These are phyloP conservation scores for Herpailurus yagouaroundi DNA, from an alignment of 2,113 vertebrate genomes.

Conservation along the genomic window DNA sequence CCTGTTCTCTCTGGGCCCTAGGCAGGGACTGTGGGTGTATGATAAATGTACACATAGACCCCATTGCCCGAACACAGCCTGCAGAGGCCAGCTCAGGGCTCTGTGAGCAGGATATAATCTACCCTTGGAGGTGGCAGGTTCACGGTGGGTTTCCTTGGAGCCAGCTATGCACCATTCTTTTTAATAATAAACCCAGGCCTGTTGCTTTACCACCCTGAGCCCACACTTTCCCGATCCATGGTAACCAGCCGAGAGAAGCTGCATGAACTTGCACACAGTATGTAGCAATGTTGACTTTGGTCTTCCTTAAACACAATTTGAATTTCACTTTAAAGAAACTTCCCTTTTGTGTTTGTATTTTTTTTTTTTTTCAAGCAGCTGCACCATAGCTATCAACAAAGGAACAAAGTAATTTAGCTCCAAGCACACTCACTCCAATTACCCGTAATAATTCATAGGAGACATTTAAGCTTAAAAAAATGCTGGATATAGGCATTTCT, in stretches of 20 bases:
- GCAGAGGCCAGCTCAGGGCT: not conserved
- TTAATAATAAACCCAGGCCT: not conserved
- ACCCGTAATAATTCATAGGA: conserved; percentile 82
- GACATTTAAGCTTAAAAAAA: conserved; percentile 78
- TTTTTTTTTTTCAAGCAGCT: conserved; percentile 79
- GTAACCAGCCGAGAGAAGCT: not conserved
- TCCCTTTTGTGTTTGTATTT: conserved; percentile 63
- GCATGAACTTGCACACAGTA: not conserved
- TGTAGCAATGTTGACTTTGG: not conserved
- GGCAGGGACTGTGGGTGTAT: not conserved
- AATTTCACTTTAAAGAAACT: conserved; percentile 77
- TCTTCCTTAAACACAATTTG: not conserved
- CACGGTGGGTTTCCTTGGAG: not conserved
- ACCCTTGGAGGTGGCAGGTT: not conserved
- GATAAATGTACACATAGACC: not conserved
- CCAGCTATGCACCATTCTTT: not conserved
- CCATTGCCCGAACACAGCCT: not conserved
- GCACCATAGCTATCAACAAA: conserved; percentile 81
- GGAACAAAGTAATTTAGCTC: conserved; percentile 81
- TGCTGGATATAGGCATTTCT: conserved; percentile 53
- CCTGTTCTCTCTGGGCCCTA: not conserved
- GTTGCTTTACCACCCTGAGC: too few relatives aligned
- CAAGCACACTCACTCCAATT: conserved; percentile 80
- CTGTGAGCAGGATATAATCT: not conserved
- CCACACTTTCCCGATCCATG: rapidly evolving